Base-by-base conservation (phyloP, 2,888 invertebrate species). In the Spisula solida region DNA sequence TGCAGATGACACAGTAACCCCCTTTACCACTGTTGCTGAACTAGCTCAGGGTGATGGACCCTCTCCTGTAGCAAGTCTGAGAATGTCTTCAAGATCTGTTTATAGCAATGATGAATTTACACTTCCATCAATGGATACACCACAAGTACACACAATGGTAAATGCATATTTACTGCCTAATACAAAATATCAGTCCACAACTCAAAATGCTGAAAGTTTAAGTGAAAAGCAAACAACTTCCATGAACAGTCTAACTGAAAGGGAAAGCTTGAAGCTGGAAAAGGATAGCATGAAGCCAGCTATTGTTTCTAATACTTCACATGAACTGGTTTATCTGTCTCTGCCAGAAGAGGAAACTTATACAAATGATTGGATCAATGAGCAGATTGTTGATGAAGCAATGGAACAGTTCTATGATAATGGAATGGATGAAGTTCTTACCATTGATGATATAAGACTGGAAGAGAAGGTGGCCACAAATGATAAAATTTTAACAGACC, bases 31-130 rank as follows among this genome's bases (percentile, higher is more conserved):
- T 34, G 86, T 82, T 41, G 55, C 70, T 47, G 41, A 75, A 16
- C 56, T 88, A 25, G 88, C 89, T 10, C 83, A 90, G 16, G 90
- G 90, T 1, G 85, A 90, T 88, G 86, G 88, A 0, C 89, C 85
- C 14, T 85, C 85, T 31, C 55, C 31, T n/a, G 12, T 55, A 10
- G 55, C 85, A 34, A 56, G 79, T 78, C 29, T 79, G 20, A 55
- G 56, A 79, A n/a, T 78, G 20, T 34, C 34, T 55, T 0, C 66
- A 47, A 10, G 6, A 66, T n/a, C 60, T 66, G n/a, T 4, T 34
- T 34, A 78, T 20, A 78, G 29, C 34, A 18, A 20, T 16, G n/a
- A 34, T n/a, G 78, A 78, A 8, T 78, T 78, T 6, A 34, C 34
- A 78, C 41, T 34, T n/a, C 18, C 31, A 2, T 56, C 47, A 18